Conservation (phyloP, 2,797 vertebrate species). For the Micropoecilia bifurca region DNA sequence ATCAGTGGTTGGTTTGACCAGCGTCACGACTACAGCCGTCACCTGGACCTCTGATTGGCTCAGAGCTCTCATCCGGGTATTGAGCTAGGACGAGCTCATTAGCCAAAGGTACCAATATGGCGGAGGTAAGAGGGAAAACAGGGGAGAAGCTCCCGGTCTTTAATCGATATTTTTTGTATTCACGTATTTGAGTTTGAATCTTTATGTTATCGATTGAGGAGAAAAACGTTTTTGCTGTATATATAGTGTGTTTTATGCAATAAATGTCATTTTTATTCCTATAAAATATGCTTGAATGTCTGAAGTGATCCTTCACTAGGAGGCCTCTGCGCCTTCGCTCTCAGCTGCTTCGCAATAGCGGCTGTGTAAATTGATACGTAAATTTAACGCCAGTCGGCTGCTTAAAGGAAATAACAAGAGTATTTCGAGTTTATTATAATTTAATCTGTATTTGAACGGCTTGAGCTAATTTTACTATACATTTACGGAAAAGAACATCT, state of each 20-base stretch:
- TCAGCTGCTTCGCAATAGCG: conserved; percentile 79
- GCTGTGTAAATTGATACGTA: conserved; percentile 81
- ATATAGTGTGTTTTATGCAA: conserved; percentile 42
- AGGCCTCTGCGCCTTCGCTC: conserved; percentile 83
- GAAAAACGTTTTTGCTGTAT: conserved; percentile 45
- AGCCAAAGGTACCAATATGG: conserved; percentile 97
- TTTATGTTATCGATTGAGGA: conserved; percentile 63
- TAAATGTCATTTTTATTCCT: conserved; percentile 40
- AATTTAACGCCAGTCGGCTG: conserved; percentile 71
- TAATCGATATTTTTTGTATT: conserved; percentile 76
- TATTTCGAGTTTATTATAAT: conserved; percentile 24
- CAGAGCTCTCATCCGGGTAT: conserved; percentile 90
- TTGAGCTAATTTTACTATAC: background rate
- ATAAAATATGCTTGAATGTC: conserved; percentile 74
- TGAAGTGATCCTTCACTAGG: conserved; percentile 74
- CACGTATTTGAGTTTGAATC: conserved; percentile 38
- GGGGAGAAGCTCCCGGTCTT: conserved; percentile 85
- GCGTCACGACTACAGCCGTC: conserved; percentile 70
- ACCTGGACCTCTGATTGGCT: conserved; percentile 85
- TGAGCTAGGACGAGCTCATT: conserved; percentile 86
- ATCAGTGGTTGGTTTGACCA: conserved; percentile 61
- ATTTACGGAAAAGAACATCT: accelerated
- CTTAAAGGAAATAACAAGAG: conserved; percentile 43
- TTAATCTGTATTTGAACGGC: conserved; percentile 13
- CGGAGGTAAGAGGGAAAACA: conserved; percentile 97